Percentiles rank a stretch among this genome's conserved stretches.
These are phyloP conservation scores for Pavo muticus DNA, from an alignment of 2,113 vertebrate species.

Conservation along the genomic window DNA sequence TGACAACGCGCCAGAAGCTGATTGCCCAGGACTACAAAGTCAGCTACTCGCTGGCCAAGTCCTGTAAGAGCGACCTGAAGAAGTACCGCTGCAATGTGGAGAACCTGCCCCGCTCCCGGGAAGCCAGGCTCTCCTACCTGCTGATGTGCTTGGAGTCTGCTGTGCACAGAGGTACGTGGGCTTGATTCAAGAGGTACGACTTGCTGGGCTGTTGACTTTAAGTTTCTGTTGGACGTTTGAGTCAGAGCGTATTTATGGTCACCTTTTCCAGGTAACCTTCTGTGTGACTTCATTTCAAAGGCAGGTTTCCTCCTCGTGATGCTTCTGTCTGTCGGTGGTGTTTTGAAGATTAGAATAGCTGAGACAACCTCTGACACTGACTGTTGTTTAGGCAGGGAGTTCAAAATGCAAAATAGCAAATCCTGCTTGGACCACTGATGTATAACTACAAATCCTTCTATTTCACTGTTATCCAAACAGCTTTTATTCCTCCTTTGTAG, in stretches of 20 bases:
- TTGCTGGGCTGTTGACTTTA: neutral
- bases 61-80: constrained; percentile 93
- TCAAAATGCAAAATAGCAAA: constrained; percentile 37
- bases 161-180: constrained; percentile 88
- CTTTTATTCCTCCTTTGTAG: neutral
- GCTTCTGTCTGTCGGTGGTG: neutral
- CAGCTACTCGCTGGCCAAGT: constrained; percentile 96
- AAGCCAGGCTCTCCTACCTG: constrained; percentile 95
- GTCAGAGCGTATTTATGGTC: neutral
- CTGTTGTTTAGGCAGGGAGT: neutral
- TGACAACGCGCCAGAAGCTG: constrained; percentile 95
- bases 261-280: neutral
- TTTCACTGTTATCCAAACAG: neutral
- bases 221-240: neutral
- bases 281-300: neutral
- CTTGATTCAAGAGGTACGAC: neutral
- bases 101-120: constrained; percentile 91
- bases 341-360: neutral
- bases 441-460: constrained; percentile 11
- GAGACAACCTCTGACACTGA: neutral
- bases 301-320: neutral
- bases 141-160: constrained; percentile 94
- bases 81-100: constrained; percentile 95
- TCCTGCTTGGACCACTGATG: neutral
- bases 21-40: constrained; percentile 97